Evolutionary conservation across 2,888 invertebrate genomes (phyloP), one percentile per base, ranked within the genome.

Genomic region (Pollenia angustigena): DNA sequence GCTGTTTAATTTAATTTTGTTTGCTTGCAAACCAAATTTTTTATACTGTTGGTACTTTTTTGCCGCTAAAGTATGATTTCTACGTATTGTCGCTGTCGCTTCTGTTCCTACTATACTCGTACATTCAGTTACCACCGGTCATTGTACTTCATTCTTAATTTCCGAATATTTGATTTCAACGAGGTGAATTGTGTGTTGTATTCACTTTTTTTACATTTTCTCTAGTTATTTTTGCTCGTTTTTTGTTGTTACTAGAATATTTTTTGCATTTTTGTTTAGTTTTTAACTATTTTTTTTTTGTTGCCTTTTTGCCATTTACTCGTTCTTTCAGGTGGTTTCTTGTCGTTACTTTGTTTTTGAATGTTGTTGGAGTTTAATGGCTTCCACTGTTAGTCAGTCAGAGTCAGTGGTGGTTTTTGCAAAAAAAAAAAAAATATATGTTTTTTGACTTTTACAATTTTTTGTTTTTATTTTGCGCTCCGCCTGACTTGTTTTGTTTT

Each of bases 101-200:
- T 72, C 54, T 71, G 66, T 62, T 72, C 46, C 48, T 69, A 50
- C 40, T 2, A 46, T 62, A 12, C 18, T 16, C 56, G n/a, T 60
- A 58, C 80, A 40, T 48, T 58, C 74, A 68, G 58, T 74, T 81
- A 81, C 66, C 71, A 78, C 69, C 87, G 88, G 89, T 88, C 88
- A 88, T 88, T 88, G 89, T 87, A 86, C 88, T 87, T 85, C 79
- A 86, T 88, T 88, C 83, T 84, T 85, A 74, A 88, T 87, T 86
- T 87, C 84, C 85, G 76, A 81, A 82, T 86, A 83, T 84, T 88
- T 87, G 58, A 81, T 85, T 85, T 85, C 81, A 81, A 62, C 52
- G 23, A 66, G 68, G 52, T 58, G 62, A 58, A 64, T 71, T 50
- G 44, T 62, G 50, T 74, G 68, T 62, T 42, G 79, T 75, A 46